phyloP scores from a whole-genome alignment of 2,888 invertebrate species.

The Epicampocera succincta region DNA sequence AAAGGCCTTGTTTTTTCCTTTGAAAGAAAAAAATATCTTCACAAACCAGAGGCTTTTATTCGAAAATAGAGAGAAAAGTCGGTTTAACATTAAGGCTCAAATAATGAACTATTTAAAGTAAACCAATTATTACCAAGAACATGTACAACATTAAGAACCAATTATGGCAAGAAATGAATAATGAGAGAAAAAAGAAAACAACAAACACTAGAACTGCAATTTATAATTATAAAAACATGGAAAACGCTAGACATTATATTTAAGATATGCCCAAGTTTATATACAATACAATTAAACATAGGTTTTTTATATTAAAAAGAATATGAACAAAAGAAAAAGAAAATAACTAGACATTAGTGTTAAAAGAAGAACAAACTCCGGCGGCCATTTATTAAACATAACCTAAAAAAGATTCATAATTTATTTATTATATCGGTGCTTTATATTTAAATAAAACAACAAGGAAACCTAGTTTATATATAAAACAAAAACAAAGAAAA shows the following conservation, averaged over 20 bases:
- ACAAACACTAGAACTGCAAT: constrained; percentile 69
- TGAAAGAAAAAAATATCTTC: background rate
- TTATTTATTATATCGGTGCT: constrained; percentile 69
- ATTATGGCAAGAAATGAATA: constrained; percentile 49
- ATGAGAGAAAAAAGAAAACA: constrained; percentile 28
- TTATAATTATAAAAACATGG: constrained; percentile 34
- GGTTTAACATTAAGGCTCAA: constrained; percentile 54
- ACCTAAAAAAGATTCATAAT: constrained; percentile 51
- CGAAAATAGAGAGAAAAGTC: constrained; percentile 9
- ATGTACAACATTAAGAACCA: constrained; percentile 70
- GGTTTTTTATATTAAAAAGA: constrained; percentile 54
- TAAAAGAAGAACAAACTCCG: constrained; percentile 57
- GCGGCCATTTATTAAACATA: constrained; percentile 63
- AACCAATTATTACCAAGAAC: constrained; percentile 31
- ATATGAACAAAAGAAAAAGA: constrained; percentile 10
- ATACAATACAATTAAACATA: constrained; percentile 53
- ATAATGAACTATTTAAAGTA: constrained; percentile 29
- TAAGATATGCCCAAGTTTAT: constrained; percentile 63
- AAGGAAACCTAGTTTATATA: constrained; percentile 41
- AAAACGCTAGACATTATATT: constrained; percentile 66
- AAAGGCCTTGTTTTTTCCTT: constrained; percentile 47
- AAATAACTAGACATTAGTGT: constrained; percentile 45
- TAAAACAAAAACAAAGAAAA: constrained; percentile 24
- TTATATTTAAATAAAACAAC: constrained; percentile 56
- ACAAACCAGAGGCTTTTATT: constrained; percentile 59